A percentile compares a stretch with the other conserved stretches of the same genome.
These are phyloP conservation scores for Siderastrea radians DNA, from an alignment of 92 coral and sea anemone species.

Conservation along the genomic window DNA sequence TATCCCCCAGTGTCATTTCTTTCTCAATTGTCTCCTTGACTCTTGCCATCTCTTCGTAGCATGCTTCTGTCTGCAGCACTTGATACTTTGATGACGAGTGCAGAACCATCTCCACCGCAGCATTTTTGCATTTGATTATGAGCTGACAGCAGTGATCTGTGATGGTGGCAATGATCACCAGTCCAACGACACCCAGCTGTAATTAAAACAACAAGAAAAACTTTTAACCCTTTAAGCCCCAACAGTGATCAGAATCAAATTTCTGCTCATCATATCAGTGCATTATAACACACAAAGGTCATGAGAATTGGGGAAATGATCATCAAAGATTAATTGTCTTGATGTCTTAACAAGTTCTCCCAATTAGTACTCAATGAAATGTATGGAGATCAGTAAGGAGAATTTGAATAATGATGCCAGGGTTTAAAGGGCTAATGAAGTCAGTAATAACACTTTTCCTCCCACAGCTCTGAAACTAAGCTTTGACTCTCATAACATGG, in stretches of 20 bases:
- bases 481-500: too few relatives aligned
- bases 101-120: slow-evolving; percentile 88
- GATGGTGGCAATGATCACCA: slow-evolving; percentile 83
- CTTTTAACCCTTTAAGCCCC: background rate
- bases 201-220: slow-evolving; percentile 8
- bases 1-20: slow-evolving; percentile 95
- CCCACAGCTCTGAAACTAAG: too few relatives aligned
- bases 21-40: slow-evolving; percentile 76
- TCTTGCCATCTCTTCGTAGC: slow-evolving; percentile 73
- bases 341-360: too few relatives aligned
- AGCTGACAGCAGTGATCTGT: slow-evolving; percentile 97
- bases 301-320: too few relatives aligned
- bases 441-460: too few relatives aligned
- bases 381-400: too few relatives aligned
- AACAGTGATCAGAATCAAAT: background rate
- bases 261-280: too few relatives aligned
- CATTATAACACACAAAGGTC: too few relatives aligned
- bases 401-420: too few relatives aligned
- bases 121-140: slow-evolving; percentile 94
- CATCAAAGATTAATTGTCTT: too few relatives aligned
- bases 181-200: slow-evolving; percentile 89
- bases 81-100: slow-evolving; percentile 85
- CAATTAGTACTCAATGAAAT: too few relatives aligned
- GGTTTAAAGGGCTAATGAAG: too few relatives aligned
- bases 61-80: slow-evolving; percentile 74